These are phyloP conservation scores for Myotis planiceps DNA, from an alignment of 2,797 vertebrate genomes.

Conservation along the genomic window DNA sequence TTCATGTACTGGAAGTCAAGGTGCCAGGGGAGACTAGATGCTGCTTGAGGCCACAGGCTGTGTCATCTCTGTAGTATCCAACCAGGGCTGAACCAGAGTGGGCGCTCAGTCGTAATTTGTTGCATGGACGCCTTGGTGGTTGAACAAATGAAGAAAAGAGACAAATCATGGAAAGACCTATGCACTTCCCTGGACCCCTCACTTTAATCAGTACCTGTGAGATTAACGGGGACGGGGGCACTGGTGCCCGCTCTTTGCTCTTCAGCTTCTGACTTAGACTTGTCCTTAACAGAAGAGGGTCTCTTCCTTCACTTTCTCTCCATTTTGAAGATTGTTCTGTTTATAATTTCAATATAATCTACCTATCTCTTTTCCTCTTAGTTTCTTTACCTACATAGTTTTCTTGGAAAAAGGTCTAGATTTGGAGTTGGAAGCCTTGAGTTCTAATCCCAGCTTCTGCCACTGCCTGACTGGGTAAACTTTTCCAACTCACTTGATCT, in stretches of 20 bases:
- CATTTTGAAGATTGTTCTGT: not conserved
- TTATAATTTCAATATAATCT: not conserved
- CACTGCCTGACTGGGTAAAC: not conserved
- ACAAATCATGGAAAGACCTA: not conserved
- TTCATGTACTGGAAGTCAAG: not conserved
- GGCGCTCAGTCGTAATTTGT: not conserved
- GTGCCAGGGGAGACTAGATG: not conserved
- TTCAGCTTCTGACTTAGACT: not conserved
- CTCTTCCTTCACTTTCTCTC: not conserved
- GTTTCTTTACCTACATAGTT: conserved; percentile 11
- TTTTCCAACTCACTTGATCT: not conserved
- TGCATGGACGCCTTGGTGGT: not conserved
- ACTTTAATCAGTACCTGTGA: not conserved
- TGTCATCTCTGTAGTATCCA: not conserved
- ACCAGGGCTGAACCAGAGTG: not conserved
- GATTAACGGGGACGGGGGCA: not conserved
- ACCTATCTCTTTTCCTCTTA: not conserved
- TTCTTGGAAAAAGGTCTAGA: conserved; percentile 21
- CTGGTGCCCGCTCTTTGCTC: not conserved
- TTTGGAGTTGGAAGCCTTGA: not conserved
- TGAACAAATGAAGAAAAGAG: not conserved
- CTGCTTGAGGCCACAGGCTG: not conserved
- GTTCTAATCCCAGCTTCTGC: not conserved
- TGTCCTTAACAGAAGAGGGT: not conserved
- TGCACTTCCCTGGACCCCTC: not conserved